Evolutionary conservation across 2,113 vertebrate species (phyloP).

Genomic region (Tylochromis polylepis): DNA sequence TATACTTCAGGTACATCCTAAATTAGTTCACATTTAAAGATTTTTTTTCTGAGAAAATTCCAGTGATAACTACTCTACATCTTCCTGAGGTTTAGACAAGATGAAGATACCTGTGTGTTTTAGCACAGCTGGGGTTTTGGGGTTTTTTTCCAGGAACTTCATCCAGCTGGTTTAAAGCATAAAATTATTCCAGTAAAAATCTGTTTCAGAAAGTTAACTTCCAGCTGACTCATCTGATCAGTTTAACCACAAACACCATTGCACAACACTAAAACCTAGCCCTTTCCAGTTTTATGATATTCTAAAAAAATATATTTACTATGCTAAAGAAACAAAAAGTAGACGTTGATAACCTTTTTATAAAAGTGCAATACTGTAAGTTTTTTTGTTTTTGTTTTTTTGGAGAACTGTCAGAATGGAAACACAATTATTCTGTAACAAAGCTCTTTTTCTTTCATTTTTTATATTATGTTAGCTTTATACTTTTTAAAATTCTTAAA

Average conservation of each 20-base stretch:
- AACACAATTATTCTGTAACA: neutral
- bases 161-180: neutral
- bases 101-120: neutral
- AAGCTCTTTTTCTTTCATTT: neutral
- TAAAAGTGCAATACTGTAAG: neutral
- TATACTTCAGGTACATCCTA: neutral
- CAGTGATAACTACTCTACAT: neutral
- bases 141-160: neutral
- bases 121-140: neutral
- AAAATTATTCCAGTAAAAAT: neutral
- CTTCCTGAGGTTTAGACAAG: neutral
- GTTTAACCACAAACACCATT: neutral
- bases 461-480: neutral
- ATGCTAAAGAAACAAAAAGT: too few relatives aligned
- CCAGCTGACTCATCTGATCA: neutral
- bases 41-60: neutral
- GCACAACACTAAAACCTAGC: neutral
- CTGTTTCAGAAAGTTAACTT: neutral
- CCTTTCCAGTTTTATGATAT: neutral
- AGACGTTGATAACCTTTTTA: neutral
- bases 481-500: neutral
- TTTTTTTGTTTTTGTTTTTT: neutral
- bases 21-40: neutral
- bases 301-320: too few relatives aligned
- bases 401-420: neutral